These are phyloP conservation scores for Microtus pennsylvanicus DNA, from an alignment of 2,113 vertebrate species.

Conservation along the genomic window DNA sequence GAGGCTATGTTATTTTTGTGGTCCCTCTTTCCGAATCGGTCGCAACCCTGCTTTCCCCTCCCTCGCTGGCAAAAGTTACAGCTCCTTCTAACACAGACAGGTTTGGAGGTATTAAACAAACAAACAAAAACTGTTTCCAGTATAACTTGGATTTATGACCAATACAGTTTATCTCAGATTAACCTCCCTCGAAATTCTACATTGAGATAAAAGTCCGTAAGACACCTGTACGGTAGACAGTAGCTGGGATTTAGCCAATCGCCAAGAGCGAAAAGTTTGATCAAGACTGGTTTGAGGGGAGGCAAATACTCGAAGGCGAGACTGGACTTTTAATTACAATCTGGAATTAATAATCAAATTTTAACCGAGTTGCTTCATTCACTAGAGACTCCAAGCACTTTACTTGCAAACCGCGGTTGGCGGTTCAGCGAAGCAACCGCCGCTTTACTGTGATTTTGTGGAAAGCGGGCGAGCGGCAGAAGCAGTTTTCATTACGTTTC, in stretches of 20 bases:
- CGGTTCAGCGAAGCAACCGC: neutral
- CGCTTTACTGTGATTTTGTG: neutral
- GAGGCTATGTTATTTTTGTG: neutral
- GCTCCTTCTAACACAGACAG: conserved; percentile 57
- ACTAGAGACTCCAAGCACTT: neutral
- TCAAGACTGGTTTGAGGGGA: conserved; percentile 29
- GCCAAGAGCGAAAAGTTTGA: conserved; percentile 44
- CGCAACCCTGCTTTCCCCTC: neutral
- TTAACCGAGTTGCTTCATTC: conserved; percentile 27
- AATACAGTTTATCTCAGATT: neutral
- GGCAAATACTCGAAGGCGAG: neutral
- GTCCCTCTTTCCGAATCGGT: conserved; percentile 45
- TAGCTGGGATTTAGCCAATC: neutral
- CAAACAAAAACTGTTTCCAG: neutral
- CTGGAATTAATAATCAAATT: neutral
- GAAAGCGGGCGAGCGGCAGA: neutral
- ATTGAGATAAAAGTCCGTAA: conserved; percentile 3
- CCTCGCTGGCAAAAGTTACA: conserved; percentile 29
- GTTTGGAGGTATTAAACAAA: conserved; percentile 31
- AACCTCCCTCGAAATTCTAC: neutral
- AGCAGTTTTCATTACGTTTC: neutral
- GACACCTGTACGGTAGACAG: conserved; percentile 51
- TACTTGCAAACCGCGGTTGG: neutral
- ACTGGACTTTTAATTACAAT: conserved; percentile 13
- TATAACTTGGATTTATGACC: conserved; percentile 36